Evolutionary conservation across 2,797 vertebrate genomes (phyloP).

Genomic region (Triplophysa yarkandensis): DNA sequence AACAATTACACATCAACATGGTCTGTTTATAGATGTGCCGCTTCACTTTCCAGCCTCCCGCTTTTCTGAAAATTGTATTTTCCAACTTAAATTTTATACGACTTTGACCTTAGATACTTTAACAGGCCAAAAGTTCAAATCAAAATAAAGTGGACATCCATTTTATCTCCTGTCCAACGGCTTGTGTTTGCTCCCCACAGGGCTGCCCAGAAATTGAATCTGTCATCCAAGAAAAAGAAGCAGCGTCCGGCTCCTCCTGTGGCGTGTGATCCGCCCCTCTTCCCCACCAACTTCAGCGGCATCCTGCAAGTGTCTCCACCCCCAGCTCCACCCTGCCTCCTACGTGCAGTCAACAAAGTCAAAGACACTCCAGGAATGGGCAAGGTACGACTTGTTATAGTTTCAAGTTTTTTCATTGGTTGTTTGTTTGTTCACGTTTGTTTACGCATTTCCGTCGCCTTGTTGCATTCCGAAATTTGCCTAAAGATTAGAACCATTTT

Average conservation of each 20-base stretch:
- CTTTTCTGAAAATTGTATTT: not conserved
- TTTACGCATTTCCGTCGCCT: too few relatives aligned
- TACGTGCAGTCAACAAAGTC: conserved; percentile 93
- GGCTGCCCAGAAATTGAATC: conserved; percentile 95
- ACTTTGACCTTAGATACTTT: conserved; percentile 3
- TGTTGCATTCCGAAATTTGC: too few relatives aligned
- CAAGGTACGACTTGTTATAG: conserved; percentile 78
- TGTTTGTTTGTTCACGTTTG: too few relatives aligned
- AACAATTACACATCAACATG: too few relatives aligned
- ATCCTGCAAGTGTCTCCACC: conserved; percentile 87
- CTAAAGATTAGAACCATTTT: not conserved
- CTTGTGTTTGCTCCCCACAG: conserved; percentile 65
- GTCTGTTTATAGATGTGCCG: not conserved
- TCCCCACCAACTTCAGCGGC: conserved; percentile 91
- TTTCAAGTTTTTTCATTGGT: too few relatives aligned
- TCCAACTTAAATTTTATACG: not conserved
- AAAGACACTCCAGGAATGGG: conserved; percentile 95
- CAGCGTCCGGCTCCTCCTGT: conserved; percentile 79
- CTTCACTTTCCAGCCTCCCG: conserved; percentile 13
- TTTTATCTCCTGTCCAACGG: not conserved
- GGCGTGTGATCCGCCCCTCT: conserved; percentile 83
- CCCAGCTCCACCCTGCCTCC: conserved; percentile 92
- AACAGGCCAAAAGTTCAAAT: conserved; percentile 1
- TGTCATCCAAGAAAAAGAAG: conserved; percentile 96
- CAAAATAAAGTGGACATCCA: conserved; percentile 1